Percentiles rank a stretch among this genome's conserved stretches.
These are phyloP conservation scores for Trachelipus rathkii DNA, from an alignment of 1,140 invertebrate species.

Conservation along the genomic window DNA sequence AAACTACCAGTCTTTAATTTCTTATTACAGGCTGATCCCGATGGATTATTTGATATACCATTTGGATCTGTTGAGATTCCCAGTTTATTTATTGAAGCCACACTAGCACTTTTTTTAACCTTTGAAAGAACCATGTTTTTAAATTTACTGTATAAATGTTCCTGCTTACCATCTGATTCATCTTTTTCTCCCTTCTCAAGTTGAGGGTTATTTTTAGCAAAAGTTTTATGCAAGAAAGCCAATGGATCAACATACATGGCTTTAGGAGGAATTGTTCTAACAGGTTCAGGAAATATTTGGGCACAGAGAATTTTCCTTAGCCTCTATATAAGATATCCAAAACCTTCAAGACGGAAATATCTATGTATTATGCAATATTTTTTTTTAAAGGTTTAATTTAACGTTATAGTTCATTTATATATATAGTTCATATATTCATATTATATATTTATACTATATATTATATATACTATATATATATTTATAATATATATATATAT, in stretches of 20 bases:
- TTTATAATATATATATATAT: too few species aligned
- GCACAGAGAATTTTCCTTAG: too few species aligned
- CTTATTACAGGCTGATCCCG: slow-evolving; percentile 35
- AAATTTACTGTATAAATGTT: slow-evolving; percentile 42
- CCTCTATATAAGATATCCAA: too few species aligned
- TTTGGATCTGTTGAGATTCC: slow-evolving; percentile 36
- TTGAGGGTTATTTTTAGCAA: slow-evolving; percentile 41
- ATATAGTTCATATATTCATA: too few species aligned
- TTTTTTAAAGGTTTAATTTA: too few species aligned
- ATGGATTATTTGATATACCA: slow-evolving; percentile 22
- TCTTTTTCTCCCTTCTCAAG: slow-evolving; percentile 43
- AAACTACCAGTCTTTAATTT: slow-evolving; percentile 41
- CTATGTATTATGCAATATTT: too few species aligned
- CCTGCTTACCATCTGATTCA: slow-evolving; percentile 40
- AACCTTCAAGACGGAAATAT: too few species aligned
- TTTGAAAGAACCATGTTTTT: slow-evolving; percentile 41
- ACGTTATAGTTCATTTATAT: too few species aligned
- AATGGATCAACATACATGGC: slow-evolving; percentile 45
- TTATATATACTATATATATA: too few species aligned
- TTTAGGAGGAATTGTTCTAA: slow-evolving; percentile 36
- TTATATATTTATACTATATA: too few species aligned
- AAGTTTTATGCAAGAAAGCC: slow-evolving; percentile 44
- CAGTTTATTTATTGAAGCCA: slow-evolving; percentile 37
- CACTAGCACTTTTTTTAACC: slow-evolving; percentile 37
- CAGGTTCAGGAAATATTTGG: too few species aligned